phyloP scores from a whole-genome alignment of 2,797 vertebrate species.

The Coendou prehensilis region DNA sequence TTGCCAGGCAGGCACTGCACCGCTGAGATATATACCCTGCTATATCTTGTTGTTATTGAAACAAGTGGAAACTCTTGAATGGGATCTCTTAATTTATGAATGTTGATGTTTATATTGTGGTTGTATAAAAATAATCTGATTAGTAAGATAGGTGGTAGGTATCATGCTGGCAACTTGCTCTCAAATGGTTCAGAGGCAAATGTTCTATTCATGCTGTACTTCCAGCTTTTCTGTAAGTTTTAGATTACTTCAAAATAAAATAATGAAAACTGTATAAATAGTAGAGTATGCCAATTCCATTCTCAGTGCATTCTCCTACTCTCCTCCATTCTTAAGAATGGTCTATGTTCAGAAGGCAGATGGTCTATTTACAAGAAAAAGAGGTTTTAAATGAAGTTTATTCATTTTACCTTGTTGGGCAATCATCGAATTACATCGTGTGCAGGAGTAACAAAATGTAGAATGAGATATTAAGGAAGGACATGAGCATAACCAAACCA shows the following conservation, averaged over 20 bases:
- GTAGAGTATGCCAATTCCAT: background rate
- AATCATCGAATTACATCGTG: background rate
- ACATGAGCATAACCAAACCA: background rate
- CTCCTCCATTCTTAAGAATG: background rate
- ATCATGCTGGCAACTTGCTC: background rate
- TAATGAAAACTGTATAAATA: background rate
- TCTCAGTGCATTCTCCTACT: background rate
- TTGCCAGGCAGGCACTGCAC: too few relatives aligned
- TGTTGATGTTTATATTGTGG: background rate
- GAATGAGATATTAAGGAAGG: background rate
- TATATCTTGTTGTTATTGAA: background rate
- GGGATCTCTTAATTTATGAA: background rate
- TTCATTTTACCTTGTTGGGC: background rate
- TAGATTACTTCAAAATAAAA: slow-evolving; percentile 13
- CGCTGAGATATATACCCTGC: too few relatives aligned
- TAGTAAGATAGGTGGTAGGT: background rate
- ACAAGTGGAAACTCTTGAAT: background rate
- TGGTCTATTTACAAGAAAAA: background rate
- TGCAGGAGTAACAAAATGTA: background rate
- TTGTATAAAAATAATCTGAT: background rate
- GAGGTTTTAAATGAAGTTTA: background rate
- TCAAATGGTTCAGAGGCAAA: background rate
- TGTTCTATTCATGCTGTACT: background rate
- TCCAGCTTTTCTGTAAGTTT: background rate
- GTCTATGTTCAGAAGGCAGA: background rate